Conservation (phyloP, 2,888 invertebrate species). For the Leucoma salicis region DNA sequence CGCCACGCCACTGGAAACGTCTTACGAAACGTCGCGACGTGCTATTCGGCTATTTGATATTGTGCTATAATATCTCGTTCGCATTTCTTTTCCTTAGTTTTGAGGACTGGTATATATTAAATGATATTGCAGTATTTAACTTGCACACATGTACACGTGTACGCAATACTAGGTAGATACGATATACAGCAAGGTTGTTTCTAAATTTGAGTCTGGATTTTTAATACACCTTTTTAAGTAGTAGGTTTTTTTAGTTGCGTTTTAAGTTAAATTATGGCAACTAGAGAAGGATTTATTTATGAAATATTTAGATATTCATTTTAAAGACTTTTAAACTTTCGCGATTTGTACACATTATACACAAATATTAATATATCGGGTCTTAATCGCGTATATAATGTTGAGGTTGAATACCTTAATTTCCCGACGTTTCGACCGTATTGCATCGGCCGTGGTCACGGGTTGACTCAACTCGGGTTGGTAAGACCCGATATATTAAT, state of each 20-base stretch:
- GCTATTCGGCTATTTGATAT: too few relatives aligned
- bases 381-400: too few relatives aligned
- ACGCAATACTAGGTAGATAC: not conserved
- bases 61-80: not conserved
- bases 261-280: slow-evolving; percentile 14
- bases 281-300: not conserved
- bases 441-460: too few relatives aligned
- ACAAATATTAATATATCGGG: too few relatives aligned
- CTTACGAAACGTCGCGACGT: too few relatives aligned
- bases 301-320: not conserved
- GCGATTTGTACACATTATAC: too few relatives aligned
- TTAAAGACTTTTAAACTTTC: too few relatives aligned
- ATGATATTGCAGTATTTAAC: slow-evolving; percentile 7
- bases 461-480: too few relatives aligned
- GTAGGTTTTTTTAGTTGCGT: slow-evolving; percentile 14
- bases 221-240: slow-evolving; percentile 14
- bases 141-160: not conserved
- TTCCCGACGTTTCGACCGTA: too few relatives aligned
- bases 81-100: not conserved
- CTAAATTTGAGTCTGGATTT: slow-evolving; percentile 11
- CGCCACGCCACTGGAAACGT: too few relatives aligned
- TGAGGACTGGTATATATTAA: not conserved
- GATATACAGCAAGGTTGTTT: slow-evolving; percentile 17
- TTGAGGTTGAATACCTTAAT: too few relatives aligned
- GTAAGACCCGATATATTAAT: too few relatives aligned